Conservation (phyloP, 2,113 vertebrate species). For the Conger conger region DNA sequence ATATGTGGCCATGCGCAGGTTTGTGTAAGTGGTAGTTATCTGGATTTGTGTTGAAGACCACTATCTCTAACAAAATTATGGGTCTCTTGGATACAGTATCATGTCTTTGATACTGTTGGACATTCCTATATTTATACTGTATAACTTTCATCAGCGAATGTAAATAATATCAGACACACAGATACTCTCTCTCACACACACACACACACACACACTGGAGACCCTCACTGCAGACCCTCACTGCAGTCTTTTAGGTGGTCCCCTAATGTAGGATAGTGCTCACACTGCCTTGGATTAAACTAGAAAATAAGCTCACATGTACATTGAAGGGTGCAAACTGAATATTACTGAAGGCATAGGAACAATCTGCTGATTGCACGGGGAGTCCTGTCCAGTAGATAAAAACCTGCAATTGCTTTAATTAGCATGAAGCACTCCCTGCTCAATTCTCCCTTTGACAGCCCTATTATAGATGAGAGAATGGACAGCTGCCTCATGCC, state of each 20-base stretch:
- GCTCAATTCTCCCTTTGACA: constrained; percentile 2
- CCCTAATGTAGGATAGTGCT: neutral
- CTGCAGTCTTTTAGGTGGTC: neutral
- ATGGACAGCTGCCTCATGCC: constrained; percentile 4
- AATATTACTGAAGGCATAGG: neutral
- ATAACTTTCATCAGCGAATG: neutral
- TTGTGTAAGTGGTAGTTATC: neutral
- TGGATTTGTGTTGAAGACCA: neutral
- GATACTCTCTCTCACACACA: too few species aligned
- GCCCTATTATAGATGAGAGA: constrained; percentile 2
- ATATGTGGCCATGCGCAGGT: neutral
- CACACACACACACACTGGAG: too few species aligned
- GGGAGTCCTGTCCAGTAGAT: neutral
- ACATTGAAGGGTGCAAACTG: neutral
- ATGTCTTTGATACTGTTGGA: neutral
- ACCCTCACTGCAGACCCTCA: neutral
- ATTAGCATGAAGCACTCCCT: constrained; percentile 13
- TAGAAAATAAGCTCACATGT: neutral
- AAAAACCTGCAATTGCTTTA: neutral
- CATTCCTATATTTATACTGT: too few species aligned
- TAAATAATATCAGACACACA: neutral
- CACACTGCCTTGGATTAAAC: neutral
- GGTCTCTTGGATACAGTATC: neutral
- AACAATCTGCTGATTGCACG: neutral
- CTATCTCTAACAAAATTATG: neutral